Evolutionary conservation across 2,797 vertebrate species (phyloP).

Genomic region (Neostethus bicornis): DNA sequence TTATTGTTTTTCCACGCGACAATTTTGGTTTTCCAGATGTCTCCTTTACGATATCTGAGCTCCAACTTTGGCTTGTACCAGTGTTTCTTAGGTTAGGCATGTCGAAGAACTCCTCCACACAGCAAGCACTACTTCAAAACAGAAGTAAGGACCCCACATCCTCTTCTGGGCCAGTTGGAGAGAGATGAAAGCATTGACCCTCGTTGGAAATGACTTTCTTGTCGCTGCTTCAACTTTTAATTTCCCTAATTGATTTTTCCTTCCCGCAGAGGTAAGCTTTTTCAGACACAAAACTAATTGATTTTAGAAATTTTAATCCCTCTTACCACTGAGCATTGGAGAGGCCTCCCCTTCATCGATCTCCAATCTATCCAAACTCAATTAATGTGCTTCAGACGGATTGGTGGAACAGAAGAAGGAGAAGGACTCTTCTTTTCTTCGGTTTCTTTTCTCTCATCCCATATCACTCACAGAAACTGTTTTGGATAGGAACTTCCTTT

Average conservation of each 20-base stretch:
- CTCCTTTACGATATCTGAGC: constrained; percentile 5
- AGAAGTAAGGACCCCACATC: constrained; percentile 36
- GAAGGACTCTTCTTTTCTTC: constrained; percentile 20
- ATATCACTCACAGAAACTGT: constrained; percentile 39
- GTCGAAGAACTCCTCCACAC: constrained; percentile 13
- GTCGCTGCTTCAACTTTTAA: constrained; percentile 76
- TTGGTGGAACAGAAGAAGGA: constrained; percentile 36
- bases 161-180: constrained; percentile 31
- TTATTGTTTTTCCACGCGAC: no score
- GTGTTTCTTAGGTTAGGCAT: constrained; percentile 50
- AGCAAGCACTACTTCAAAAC: constrained; percentile 21
- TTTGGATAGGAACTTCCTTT: constrained; percentile 36
- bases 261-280: constrained; percentile 68
- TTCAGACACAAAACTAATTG: constrained; percentile 76
- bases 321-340: constrained; percentile 70
- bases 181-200: constrained; percentile 52
- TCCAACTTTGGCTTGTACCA: constrained; percentile 9
- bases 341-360: constrained; percentile 68
- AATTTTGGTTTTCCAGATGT: constrained; percentile 6
- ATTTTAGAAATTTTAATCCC: constrained; percentile 79
- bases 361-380: constrained; percentile 79
- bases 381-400: constrained; percentile 71
- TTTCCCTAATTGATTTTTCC: constrained; percentile 78
- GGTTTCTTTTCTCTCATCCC: constrained; percentile 35
- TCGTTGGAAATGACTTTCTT: constrained; percentile 65